Evolutionary conservation across 2,113 vertebrate genomes (phyloP).

Genomic region (Acinonyx jubatus): DNA sequence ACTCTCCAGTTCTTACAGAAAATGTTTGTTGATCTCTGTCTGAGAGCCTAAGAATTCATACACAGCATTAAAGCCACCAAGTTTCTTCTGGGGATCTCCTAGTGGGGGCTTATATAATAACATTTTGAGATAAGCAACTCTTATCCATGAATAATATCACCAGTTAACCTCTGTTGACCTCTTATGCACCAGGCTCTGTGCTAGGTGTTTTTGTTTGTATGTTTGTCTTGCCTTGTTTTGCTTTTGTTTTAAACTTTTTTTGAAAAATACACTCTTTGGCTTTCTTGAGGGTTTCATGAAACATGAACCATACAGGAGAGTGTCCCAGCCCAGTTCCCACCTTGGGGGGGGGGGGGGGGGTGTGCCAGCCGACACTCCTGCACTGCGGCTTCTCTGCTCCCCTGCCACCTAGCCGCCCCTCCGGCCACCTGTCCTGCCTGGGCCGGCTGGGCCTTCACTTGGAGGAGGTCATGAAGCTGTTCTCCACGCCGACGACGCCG

Average conservation of each 20-base stretch:
- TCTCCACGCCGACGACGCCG: conserved; percentile 88
- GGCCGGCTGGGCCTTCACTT: conserved; percentile 84
- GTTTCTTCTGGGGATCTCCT: not conserved
- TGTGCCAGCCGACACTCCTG: not conserved
- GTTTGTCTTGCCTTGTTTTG: not conserved
- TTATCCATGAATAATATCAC: not conserved
- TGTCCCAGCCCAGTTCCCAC: not conserved
- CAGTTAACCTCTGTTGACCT: not conserved
- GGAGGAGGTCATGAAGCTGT: conserved; percentile 91
- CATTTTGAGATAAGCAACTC: not conserved
- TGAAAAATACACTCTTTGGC: conserved; percentile 83
- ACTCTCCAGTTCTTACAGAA: not conserved
- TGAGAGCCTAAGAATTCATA: not conserved
- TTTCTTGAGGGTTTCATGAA: conserved; percentile 71
- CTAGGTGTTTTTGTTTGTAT: not conserved
- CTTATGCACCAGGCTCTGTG: not conserved
- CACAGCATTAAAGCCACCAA: not conserved
- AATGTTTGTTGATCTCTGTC: not conserved
- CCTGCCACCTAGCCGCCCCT: not conserved
- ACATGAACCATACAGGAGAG: not conserved
- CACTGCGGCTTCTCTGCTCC: not conserved
- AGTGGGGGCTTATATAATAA: not conserved
- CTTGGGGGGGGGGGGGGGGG: no score
- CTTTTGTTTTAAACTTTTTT: conserved; percentile 22
- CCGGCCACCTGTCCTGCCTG: accelerated